phyloP scores from a whole-genome alignment of 2,888 invertebrate genomes.

The Rhamnusium bicolor region DNA sequence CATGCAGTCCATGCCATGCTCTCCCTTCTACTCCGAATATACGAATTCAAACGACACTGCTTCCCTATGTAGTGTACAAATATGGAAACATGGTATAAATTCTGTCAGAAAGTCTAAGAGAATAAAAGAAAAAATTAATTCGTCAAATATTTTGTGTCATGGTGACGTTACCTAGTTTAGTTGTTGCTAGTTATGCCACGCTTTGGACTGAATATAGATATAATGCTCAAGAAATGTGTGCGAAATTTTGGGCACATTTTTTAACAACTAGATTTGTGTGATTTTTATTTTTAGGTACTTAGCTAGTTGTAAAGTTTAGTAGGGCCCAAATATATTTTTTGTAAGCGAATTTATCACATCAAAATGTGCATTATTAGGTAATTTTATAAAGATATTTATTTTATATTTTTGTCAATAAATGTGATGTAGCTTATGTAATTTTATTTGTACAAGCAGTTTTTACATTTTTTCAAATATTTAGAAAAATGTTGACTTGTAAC shows the following conservation, averaged over 20 bases:
- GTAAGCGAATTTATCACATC: conserved; percentile 48
- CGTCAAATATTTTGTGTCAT: too few relatives aligned
- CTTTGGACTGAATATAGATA: conserved; percentile 24
- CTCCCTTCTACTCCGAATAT: too few relatives aligned
- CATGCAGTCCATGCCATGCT: too few relatives aligned
- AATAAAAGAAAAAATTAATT: too few relatives aligned
- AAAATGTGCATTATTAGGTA: conserved; percentile 52
- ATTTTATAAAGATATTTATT: conserved; percentile 25
- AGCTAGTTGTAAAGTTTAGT: conserved; percentile 24
- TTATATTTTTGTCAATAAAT: conserved; percentile 19
- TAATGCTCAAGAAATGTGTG: conserved; percentile 26
- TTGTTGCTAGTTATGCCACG: background rate
- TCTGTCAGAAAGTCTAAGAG: too few relatives aligned
- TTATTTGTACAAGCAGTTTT: background rate
- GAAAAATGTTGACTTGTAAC: background rate
- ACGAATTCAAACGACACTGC: too few relatives aligned
- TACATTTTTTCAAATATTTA: background rate
- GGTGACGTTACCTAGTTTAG: background rate
- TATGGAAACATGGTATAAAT: too few relatives aligned
- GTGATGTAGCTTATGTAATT: conserved; percentile 36
- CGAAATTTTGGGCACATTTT: conserved; percentile 7
- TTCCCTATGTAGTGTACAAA: too few relatives aligned
- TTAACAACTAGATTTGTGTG: conserved; percentile 22
- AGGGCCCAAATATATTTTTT: conserved; percentile 48
- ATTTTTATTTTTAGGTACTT: conserved; percentile 29